Conservation (phyloP, 2,113 vertebrate genomes). For the Chloebia gouldiae region DNA sequence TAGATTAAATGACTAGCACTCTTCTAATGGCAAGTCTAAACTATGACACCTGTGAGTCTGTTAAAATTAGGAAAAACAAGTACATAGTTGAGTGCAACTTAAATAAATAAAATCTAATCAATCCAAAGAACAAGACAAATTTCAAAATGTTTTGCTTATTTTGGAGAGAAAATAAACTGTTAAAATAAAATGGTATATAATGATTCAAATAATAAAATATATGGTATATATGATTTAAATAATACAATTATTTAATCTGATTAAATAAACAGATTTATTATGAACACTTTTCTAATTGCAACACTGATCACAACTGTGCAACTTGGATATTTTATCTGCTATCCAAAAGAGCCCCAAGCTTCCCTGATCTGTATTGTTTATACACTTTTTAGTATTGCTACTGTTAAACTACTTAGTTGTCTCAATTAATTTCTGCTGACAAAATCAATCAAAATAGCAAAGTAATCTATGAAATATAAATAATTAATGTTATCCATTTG, state of each 20-base stretch:
- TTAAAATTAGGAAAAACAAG: neutral
- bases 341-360: neutral
- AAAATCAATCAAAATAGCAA: neutral
- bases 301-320: neutral
- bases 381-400: neutral
- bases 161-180: neutral
- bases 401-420: neutral
- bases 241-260: neutral
- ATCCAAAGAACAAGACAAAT: fast-evolving
- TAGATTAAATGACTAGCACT: neutral
- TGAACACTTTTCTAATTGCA: neutral
- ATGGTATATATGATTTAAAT: too few species aligned
- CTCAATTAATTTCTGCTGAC: neutral
- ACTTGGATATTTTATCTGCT: neutral
- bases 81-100: neutral
- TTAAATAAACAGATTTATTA: neutral
- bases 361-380: neutral
- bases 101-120: neutral
- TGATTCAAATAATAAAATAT: neutral
- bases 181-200: neutral
- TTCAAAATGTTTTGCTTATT: neutral
- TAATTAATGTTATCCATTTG: neutral
- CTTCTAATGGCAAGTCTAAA: neutral
- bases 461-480: neutral
- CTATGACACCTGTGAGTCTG: neutral